These are phyloP conservation scores for Phoenoteleia sp. DNA, from an alignment of 2,888 invertebrate genomes.

Conservation along the genomic window DNA sequence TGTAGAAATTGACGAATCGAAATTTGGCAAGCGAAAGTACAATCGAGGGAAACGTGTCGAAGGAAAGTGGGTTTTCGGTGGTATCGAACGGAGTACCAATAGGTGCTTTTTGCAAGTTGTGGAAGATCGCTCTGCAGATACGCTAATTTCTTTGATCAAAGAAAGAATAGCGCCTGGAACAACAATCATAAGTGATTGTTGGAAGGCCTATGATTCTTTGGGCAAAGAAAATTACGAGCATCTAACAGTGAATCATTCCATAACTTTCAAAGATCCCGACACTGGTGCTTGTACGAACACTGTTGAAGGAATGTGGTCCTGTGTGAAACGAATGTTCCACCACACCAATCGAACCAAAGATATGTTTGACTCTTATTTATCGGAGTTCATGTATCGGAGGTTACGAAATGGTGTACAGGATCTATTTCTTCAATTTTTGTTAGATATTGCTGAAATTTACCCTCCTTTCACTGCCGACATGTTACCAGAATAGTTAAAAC, in stretches of 20 bases:
- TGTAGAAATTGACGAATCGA: too few relatives aligned
- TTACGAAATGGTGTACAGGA: neutral
- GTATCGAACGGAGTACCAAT: conserved; percentile 37
- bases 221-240: conserved; percentile 37
- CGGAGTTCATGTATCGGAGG: conserved; percentile 49
- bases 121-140: neutral
- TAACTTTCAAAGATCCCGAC: too few relatives aligned
- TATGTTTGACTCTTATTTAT: conserved; percentile 32
- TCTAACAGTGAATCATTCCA: conserved; percentile 31
- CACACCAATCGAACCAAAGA: conserved; percentile 5
- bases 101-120: conserved; percentile 37
- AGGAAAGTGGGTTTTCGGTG: conserved; percentile 51
- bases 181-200: conserved; percentile 54
- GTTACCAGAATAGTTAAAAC: neutral
- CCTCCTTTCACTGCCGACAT: neutral
- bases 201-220: conserved; percentile 41
- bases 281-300: conserved; percentile 21
- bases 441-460: conserved; percentile 15
- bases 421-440: conserved; percentile 25
- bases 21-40: too few relatives aligned
- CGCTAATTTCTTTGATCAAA: conserved; percentile 33
- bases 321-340: too few relatives aligned
- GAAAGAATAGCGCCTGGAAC: conserved; percentile 29
- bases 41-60: conserved; percentile 46
- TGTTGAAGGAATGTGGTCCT: conserved; percentile 35